Conservation (phyloP, 1,140 invertebrate species). For the Diachasmimorpha longicaudata region DNA sequence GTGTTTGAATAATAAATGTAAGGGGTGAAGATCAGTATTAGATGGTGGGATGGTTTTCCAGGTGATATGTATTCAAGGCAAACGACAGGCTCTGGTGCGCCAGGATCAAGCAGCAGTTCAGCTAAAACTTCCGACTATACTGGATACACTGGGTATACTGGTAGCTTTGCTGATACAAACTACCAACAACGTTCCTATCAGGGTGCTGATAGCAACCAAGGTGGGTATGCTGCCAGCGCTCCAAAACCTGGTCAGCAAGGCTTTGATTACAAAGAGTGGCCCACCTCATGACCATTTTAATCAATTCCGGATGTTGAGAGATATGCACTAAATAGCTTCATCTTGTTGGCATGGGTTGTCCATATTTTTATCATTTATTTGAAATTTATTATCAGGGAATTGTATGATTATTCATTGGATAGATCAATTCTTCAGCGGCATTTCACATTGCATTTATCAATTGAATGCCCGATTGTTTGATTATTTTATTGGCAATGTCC, state of each 20-base stretch:
- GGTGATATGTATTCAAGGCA: constrained; percentile 67
- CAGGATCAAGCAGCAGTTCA: constrained; percentile 64
- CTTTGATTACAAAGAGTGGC: constrained; percentile 70
- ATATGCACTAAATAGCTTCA: constrained; percentile 55
- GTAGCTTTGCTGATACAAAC: constrained; percentile 61
- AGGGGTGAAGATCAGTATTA: not conserved
- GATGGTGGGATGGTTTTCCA: constrained; percentile 51
- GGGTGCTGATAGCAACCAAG: constrained; percentile 63
- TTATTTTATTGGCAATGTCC: not conserved
- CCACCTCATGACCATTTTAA: constrained; percentile 68
- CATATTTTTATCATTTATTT: constrained; percentile 28
- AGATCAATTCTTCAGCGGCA: not conserved
- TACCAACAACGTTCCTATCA: constrained; percentile 63
- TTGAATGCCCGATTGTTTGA: not conserved
- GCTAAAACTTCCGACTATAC: constrained; percentile 59
- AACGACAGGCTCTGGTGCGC: constrained; percentile 62
- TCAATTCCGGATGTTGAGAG: constrained; percentile 52
- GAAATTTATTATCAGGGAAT: not conserved
- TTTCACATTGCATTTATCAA: not conserved
- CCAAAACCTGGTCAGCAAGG: constrained; percentile 65
- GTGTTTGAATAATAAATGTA: not conserved
- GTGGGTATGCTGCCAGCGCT: constrained; percentile 66
- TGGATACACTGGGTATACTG: constrained; percentile 62
- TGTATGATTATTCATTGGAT: not conserved
- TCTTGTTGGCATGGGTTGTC: constrained; percentile 56